These are phyloP conservation scores for Rana temporaria DNA, from an alignment of 2,113 vertebrate species.

Conservation along the genomic window DNA sequence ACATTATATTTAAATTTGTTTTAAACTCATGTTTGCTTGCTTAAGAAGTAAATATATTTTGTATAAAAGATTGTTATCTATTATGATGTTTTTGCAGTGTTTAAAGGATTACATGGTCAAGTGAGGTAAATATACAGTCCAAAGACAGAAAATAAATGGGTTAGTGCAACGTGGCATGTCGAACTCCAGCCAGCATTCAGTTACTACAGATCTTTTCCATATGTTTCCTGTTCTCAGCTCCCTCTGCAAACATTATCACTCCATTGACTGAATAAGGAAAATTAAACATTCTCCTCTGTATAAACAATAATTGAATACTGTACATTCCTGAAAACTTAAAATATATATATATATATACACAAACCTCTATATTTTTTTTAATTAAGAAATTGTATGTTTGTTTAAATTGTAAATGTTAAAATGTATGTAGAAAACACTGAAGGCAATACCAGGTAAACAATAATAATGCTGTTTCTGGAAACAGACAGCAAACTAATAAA, in stretches of 20 bases:
- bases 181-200: constrained; percentile 78
- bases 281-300: constrained; percentile 60
- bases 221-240: constrained; percentile 87
- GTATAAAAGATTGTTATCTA: background rate
- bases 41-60: too few relatives aligned
- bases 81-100: background rate
- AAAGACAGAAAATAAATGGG: constrained; percentile 69
- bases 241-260: constrained; percentile 69
- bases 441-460: too few relatives aligned
- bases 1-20: too few relatives aligned
- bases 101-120: constrained; percentile 20
- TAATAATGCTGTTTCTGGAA: too few relatives aligned
- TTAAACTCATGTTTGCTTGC: too few relatives aligned
- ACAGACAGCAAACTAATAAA: too few relatives aligned
- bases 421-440: too few relatives aligned
- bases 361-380: too few relatives aligned
- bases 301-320: constrained; percentile 33
- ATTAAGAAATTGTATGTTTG: too few relatives aligned
- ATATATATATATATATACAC: too few relatives aligned
- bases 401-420: too few relatives aligned
- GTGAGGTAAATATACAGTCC: constrained; percentile 64
- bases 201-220: constrained; percentile 87
- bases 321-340: background rate
- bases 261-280: constrained; percentile 69
- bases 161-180: constrained; percentile 90